Base-by-base conservation (phyloP, 2,113 vertebrate genomes). In the Fregetta grallaria region DNA sequence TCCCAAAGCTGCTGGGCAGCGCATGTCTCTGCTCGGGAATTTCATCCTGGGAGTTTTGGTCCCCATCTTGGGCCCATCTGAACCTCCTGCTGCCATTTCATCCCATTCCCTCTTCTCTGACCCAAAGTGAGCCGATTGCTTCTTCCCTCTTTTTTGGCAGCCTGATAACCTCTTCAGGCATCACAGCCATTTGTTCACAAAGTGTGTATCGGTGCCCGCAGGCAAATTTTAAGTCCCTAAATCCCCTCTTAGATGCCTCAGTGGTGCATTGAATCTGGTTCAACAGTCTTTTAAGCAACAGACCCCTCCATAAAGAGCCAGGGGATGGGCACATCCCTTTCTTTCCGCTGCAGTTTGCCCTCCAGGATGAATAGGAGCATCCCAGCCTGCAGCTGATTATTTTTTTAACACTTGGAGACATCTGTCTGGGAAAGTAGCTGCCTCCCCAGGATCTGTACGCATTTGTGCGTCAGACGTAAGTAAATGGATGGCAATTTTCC, bases 141-240 rank as follows among this genome's bases (percentile, higher is more conserved):
- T 45, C 76, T 92, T 73, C 49, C 44, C 6, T 32, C 53, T 75
- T 74, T 82, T 68, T 83, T 61, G 36, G 63, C 40, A 75, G 29
- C 29, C 70, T 62, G 40, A 34, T 45, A 74, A 73, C 77, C 66
- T 55, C 58, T 88, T 83, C 18, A 49, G 63, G 56, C 15, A 92
- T 32, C 3, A 0, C 66, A 79, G 72, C 42, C 50, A 53, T 67
- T 92, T 74, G 38, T 52, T 90, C 90, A 75, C 47, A 47, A 71
- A 83, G 36, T 49, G 8, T 38, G 29, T 15, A 81, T 44, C 1
- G 1, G 49, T 85, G 80, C 87, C 80, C 5, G 2, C 29, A 58
- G 80, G 91, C 70, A 95, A 72, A 61, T 47, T 90, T 94, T 78
- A 89, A 92, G 66, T 78, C 80, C 73, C 44, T 91, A 92, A 94